These are phyloP conservation scores for Ornithorhynchus anatinus DNA, from an alignment of 2,113 vertebrate genomes.

Conservation along the genomic window DNA sequence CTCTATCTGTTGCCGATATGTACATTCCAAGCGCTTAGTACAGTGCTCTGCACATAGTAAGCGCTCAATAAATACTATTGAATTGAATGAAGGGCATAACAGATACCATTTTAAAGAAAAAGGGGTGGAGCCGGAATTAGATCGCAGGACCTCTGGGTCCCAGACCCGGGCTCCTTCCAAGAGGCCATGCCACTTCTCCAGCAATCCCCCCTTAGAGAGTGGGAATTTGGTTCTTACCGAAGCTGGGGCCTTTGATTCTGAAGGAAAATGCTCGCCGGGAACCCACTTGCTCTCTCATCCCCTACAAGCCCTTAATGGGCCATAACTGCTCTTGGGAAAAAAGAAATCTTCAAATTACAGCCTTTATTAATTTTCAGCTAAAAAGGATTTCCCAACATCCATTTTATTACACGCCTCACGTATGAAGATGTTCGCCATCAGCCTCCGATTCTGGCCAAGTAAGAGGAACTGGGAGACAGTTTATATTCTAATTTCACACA, in stretches of 20 bases:
- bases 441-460: conserved; percentile 58
- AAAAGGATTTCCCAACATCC: conserved; percentile 39
- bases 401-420: conserved; percentile 53
- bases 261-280: conserved; percentile 55
- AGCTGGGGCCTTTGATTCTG: conserved; percentile 42
- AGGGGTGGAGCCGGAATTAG: no score
- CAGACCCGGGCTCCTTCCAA: no score
- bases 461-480: conserved; percentile 65
- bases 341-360: conserved; percentile 57
- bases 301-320: conserved; percentile 31
- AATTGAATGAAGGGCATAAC: no score
- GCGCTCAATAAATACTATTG: no score
- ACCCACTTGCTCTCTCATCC: neutral
- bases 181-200: no score
- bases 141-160: no score
- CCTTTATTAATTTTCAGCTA: conserved; percentile 51
- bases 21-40: no score
- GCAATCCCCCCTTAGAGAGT: conserved; percentile 59
- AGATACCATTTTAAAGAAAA: no score
- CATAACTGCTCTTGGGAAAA: no score
- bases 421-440: conserved; percentile 50
- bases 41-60: no score
- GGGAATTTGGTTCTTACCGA: conserved; percentile 64
- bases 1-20: no score
- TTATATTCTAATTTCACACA: conserved; percentile 77